Evolutionary conservation across 2,113 vertebrate species (phyloP).

Genomic region (Sigmodon hispidus): DNA sequence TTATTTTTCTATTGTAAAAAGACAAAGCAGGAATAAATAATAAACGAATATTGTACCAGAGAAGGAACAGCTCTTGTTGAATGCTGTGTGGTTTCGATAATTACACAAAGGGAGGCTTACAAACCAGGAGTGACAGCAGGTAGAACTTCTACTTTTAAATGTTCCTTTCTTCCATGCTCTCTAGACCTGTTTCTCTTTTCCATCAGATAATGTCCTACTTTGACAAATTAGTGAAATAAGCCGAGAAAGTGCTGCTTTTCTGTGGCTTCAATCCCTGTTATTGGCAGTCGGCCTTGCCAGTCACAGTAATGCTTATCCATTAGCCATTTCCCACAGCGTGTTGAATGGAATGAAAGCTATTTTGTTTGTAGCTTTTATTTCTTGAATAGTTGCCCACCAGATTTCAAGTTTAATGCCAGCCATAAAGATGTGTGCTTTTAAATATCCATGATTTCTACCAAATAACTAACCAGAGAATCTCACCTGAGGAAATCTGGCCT

Average conservation of each 20-base stretch:
- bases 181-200: constrained; percentile 44
- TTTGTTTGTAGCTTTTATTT: constrained; percentile 80
- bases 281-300: constrained; percentile 73
- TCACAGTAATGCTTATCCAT: constrained; percentile 75
- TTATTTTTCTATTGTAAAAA: constrained; percentile 37
- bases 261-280: constrained; percentile 61
- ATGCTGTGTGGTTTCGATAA: constrained; percentile 42
- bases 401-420: constrained; percentile 65
- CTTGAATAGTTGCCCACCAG: constrained; percentile 79
- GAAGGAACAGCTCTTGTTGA: constrained; percentile 31
- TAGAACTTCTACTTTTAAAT: constrained; percentile 59
- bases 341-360: constrained; percentile 74
- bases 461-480: constrained; percentile 56
- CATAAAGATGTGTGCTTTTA: constrained; percentile 66
- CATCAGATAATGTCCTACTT: constrained; percentile 61
- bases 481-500: constrained; percentile 34
- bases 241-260: constrained; percentile 66
- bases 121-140: background rate
- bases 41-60: constrained; percentile 16
- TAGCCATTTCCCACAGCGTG: constrained; percentile 73
- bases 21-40: background rate
- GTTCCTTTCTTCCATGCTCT: constrained; percentile 54
- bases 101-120: constrained; percentile 43
- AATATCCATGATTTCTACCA: constrained; percentile 61
- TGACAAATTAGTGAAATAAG: constrained; percentile 72